Evolutionary conservation across 2,113 vertebrate species (phyloP).

Genomic region (Amazona guildingii): DNA sequence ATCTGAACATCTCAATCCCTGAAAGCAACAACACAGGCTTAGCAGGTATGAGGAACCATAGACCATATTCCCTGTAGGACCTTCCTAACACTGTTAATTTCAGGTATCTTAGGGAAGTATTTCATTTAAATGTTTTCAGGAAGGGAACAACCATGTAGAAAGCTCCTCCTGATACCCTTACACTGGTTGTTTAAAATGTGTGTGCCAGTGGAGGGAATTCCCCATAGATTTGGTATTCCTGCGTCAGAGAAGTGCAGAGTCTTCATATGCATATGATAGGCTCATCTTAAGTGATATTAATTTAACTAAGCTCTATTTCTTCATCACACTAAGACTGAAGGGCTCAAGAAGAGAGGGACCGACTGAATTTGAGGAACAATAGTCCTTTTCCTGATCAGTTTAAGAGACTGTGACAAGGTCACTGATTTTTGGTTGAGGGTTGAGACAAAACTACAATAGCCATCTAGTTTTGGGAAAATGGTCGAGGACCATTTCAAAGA

Average conservation of each 20-base stretch:
- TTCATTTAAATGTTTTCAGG: neutral
- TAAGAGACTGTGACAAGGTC: neutral
- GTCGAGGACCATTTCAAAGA: neutral
- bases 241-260: neutral
- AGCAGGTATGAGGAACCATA: neutral
- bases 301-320: neutral
- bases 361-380: neutral
- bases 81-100: neutral
- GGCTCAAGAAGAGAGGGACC: neutral
- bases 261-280: neutral
- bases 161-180: neutral
- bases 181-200: neutral
- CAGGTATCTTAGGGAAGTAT: neutral
- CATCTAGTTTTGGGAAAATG: neutral
- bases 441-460: neutral
- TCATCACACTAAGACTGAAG: neutral
- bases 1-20: neutral
- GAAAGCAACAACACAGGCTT: neutral
- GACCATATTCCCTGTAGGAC: neutral
- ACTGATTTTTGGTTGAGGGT: neutral
- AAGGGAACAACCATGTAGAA: neutral
- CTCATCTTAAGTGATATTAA: neutral
- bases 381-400: neutral
- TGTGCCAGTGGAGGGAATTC: neutral
- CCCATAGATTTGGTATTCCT: neutral